phyloP scores from a whole-genome alignment of 2,888 invertebrate genomes.

The Plemyria rubiginata region DNA sequence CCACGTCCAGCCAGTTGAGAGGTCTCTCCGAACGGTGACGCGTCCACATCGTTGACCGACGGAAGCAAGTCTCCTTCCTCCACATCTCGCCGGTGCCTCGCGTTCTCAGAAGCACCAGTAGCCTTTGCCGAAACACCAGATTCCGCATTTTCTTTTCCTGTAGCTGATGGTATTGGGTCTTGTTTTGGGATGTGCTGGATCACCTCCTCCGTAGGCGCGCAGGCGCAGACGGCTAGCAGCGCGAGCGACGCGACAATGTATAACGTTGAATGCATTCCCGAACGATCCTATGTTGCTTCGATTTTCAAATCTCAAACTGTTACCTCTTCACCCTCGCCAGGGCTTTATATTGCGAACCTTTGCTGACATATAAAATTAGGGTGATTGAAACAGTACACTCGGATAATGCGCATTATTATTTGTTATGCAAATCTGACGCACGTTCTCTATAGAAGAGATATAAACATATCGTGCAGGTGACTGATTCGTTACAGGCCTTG shows the following conservation, averaged over 20 bases:
- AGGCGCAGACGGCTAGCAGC: constrained; percentile 71
- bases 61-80: constrained; percentile 76
- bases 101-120: constrained; percentile 66
- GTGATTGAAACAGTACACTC: constrained; percentile 65
- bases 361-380: constrained; percentile 70
- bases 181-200: constrained; percentile 76
- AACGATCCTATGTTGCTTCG: constrained; percentile 74
- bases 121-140: constrained; percentile 77
- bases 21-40: constrained; percentile 66
- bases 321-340: constrained; percentile 28
- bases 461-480: constrained; percentile 60
- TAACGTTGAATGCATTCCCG: constrained; percentile 74
- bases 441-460: constrained; percentile 53
- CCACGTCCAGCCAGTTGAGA: constrained; percentile 66
- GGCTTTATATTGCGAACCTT: constrained; percentile 60
- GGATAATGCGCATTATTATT: constrained; percentile 64
- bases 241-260: constrained; percentile 76
- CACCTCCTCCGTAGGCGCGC: constrained; percentile 71
- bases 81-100: constrained; percentile 59
- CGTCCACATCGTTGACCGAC: constrained; percentile 62
- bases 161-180: constrained; percentile 78
- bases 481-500: constrained; percentile 65
- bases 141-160: constrained; percentile 67
- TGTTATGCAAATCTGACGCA: constrained; percentile 67
- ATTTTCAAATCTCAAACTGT: constrained; percentile 53